phyloP scores from a whole-genome alignment of 2,797 vertebrate genomes.

The Forpus xanthops region DNA sequence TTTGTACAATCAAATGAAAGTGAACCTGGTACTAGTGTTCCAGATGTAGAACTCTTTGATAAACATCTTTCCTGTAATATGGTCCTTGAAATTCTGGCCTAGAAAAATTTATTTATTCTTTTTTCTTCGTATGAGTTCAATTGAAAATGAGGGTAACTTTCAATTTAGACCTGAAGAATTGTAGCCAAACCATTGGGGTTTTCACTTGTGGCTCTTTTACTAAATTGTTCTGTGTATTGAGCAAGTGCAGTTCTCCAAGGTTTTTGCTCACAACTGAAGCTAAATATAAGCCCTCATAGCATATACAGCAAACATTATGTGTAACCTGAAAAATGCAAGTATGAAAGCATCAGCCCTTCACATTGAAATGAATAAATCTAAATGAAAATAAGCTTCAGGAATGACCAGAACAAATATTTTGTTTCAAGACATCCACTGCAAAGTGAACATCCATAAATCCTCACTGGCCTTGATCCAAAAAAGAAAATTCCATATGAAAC shows the following conservation, averaged over 20 bases:
- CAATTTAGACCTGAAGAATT: neutral
- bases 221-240: slow-evolving; percentile 53
- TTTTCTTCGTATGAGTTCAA: neutral
- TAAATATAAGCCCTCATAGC: neutral
- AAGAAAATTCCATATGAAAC: neutral
- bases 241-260: slow-evolving; percentile 27
- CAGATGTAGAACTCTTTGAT: neutral
- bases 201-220: slow-evolving; percentile 3
- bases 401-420: neutral
- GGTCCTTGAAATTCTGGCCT: neutral
- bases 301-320: neutral
- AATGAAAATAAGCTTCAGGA: neutral
- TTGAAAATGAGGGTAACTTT: neutral
- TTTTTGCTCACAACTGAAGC: neutral
- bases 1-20: neutral
- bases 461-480: neutral
- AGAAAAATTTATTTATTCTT: neutral
- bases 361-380: neutral
- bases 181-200: neutral
- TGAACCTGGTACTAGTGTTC: neutral
- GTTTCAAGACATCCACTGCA: neutral
- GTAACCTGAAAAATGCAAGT: neutral
- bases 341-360: neutral
- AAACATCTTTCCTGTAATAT: neutral
- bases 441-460: neutral